These are phyloP conservation scores for Orbicella faveolata DNA, from an alignment of 64 coral and sea anemone species.

Conservation along the genomic window DNA sequence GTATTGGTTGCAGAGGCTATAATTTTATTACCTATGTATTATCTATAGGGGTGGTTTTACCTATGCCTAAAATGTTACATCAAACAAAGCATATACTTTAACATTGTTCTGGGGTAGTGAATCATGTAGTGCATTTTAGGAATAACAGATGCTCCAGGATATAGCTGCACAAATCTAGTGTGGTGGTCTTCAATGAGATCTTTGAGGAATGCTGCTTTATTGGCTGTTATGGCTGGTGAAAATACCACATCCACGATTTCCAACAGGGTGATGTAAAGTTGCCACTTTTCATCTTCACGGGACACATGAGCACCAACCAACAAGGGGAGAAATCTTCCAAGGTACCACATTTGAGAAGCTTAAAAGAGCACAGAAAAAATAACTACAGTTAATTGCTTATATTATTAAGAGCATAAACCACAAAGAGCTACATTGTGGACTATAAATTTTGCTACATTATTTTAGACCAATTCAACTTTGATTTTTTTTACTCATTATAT, in stretches of 20 bases:
- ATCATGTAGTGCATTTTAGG: slow-evolving; percentile 88
- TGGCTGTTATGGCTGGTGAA: slow-evolving; percentile 36
- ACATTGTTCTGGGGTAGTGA: slow-evolving; percentile 69
- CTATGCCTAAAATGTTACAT: too few species aligned
- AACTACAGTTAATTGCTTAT: too few species aligned
- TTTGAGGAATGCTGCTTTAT: slow-evolving; percentile 59
- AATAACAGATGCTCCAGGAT: slow-evolving; percentile 58
- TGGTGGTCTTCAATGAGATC: slow-evolving; percentile 61
- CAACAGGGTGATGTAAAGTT: slow-evolving; percentile 39
- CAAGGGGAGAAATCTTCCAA: slow-evolving; percentile 56
- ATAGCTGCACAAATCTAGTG: slow-evolving; percentile 41
- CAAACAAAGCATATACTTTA: slow-evolving; percentile 30
- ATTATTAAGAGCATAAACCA: too few species aligned
- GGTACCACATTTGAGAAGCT: slow-evolving; percentile 85
- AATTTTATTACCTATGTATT: too few species aligned
- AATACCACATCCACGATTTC: slow-evolving; percentile 69
- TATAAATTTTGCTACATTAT: too few species aligned
- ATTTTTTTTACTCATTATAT: too few species aligned
- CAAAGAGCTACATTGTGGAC: too few species aligned
- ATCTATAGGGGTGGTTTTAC: too few species aligned
- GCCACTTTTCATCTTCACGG: slow-evolving; percentile 56
- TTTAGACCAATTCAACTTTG: too few species aligned
- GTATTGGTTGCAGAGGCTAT: too few species aligned
- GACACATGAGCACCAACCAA: slow-evolving; percentile 55
- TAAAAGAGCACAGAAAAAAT: neutral